A percentile compares a stretch with the other conserved stretches of the same genome.
phyloP scores from a whole-genome alignment of 2,888 invertebrate genomes.

The Coleophora flavipennella region DNA sequence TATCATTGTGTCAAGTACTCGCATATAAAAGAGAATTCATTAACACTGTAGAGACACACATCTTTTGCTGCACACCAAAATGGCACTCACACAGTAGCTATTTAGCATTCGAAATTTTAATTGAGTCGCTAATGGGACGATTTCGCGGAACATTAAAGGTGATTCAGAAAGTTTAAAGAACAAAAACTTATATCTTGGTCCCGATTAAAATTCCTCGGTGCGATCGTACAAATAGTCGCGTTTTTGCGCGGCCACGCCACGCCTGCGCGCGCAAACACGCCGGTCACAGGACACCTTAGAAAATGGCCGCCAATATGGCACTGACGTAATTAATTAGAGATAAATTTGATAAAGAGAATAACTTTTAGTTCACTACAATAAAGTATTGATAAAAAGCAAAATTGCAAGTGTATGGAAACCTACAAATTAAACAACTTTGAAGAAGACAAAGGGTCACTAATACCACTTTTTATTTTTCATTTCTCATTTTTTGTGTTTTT shows the following conservation, averaged over 20 bases:
- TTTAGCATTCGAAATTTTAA: constrained; percentile 64
- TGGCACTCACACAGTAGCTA: constrained; percentile 57
- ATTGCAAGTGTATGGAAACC: too few relatives aligned
- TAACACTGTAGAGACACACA: constrained; percentile 8
- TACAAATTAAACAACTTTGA: too few relatives aligned
- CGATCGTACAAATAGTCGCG: constrained; percentile 27
- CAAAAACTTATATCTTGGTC: constrained; percentile 21
- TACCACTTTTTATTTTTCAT: too few relatives aligned
- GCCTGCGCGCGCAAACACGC: constrained; percentile 3
- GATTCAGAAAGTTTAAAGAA: constrained; percentile 5
- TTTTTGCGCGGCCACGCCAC: constrained; percentile 18
- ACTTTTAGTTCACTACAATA: too few relatives aligned
- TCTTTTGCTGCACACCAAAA: constrained; percentile 41
- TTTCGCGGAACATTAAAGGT: constrained; percentile 14
- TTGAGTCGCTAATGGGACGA: constrained; percentile 52
- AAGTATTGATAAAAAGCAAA: too few relatives aligned
- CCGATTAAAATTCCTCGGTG: constrained; percentile 29
- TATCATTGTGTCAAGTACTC: too few relatives aligned
- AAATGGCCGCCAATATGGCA: constrained; percentile 7
- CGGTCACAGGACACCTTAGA: constrained; percentile 1
- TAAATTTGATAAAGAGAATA: too few relatives aligned
- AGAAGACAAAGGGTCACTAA: too few relatives aligned
- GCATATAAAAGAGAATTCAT: too few relatives aligned
- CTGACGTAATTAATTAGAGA: background rate
- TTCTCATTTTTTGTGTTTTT: too few relatives aligned